These are phyloP conservation scores for Spea multiplicata DNA, from an alignment of 2,113 vertebrate species.

Conservation along the genomic window DNA sequence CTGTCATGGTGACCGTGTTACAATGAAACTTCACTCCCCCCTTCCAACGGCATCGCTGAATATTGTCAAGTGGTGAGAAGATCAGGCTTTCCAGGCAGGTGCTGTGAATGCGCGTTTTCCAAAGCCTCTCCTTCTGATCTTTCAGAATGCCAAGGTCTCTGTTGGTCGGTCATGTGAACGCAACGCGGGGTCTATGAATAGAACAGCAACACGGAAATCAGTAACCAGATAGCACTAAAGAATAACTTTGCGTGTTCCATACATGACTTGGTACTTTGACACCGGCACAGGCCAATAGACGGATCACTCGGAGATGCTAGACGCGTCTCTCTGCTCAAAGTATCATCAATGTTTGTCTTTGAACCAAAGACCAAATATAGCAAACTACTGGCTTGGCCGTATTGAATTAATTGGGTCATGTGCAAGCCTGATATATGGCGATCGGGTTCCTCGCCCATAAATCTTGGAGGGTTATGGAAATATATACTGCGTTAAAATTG, in stretches of 20 bases:
- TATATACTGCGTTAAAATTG: too few species aligned
- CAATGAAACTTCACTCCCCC: neutral
- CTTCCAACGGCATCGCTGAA: neutral
- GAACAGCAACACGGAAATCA: constrained; percentile 27
- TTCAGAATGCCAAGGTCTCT: constrained; percentile 13
- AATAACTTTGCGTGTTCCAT: constrained; percentile 16
- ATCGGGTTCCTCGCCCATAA: too few species aligned
- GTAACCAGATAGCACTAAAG: constrained; percentile 22
- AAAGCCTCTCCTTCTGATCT: constrained; percentile 6
- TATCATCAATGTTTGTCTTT: constrained; percentile 13
- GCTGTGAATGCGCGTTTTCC: constrained; percentile 13
- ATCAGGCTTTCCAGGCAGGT: neutral
- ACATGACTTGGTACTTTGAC: constrained; percentile 15
- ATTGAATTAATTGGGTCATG: neutral
- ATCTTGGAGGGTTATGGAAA: too few species aligned
- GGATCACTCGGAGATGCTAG: neutral
- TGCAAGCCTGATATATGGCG: too few species aligned
- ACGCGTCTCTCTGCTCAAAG: neutral
- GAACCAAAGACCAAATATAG: constrained; percentile 22
- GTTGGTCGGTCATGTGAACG: constrained; percentile 23
- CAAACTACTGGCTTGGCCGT: neutral
- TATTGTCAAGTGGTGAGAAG: neutral
- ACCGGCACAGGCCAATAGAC: neutral
- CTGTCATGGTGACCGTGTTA: too few species aligned
- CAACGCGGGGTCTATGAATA: constrained; percentile 26